phyloP scores from a whole-genome alignment of 1,140 invertebrate species.

The Drosophila ambigua region DNA sequence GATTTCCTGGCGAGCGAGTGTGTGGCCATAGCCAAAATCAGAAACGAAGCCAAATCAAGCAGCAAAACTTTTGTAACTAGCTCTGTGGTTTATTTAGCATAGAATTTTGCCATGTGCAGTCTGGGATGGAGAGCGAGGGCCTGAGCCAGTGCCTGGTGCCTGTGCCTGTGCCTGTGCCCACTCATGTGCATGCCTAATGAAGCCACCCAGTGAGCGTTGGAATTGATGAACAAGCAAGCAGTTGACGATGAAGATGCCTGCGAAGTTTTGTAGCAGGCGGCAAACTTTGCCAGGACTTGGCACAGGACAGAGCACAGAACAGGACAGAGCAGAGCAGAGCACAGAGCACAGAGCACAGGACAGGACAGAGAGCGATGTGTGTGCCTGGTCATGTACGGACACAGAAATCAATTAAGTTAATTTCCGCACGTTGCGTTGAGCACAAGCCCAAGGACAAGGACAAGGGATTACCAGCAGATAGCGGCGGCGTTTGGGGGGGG shows the following conservation, averaged over 20 bases:
- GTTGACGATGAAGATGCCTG: slow-evolving; percentile 27
- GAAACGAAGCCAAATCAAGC: slow-evolving; percentile 68
- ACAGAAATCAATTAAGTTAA: slow-evolving; percentile 83
- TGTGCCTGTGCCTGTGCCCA: slow-evolving; percentile 20
- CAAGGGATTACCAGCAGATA: slow-evolving; percentile 20
- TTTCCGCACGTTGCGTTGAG: slow-evolving; percentile 77
- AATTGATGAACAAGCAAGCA: slow-evolving; percentile 62
- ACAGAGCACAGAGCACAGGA: background rate
- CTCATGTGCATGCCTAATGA: slow-evolving; percentile 79
- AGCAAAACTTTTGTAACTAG: slow-evolving; percentile 71
- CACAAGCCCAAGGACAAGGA: slow-evolving; percentile 4
- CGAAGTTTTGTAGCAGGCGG: slow-evolving; percentile 29
- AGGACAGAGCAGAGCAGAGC: background rate
- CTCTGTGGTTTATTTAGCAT: slow-evolving; percentile 60
- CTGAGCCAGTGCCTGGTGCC: no score
- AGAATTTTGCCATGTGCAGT: slow-evolving; percentile 50
- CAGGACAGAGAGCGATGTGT: slow-evolving; percentile 30
- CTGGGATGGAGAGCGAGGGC: background rate
- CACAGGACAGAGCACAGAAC: slow-evolving; percentile 1
- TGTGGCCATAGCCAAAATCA: slow-evolving; percentile 26
- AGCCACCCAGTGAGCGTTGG: slow-evolving; percentile 52
- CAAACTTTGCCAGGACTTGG: slow-evolving; percentile 45
- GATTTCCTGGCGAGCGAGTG: slow-evolving; percentile 50
- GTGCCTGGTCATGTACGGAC: slow-evolving; percentile 77
- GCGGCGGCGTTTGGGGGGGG: no score